Conservation (phyloP, 2,888 invertebrate genomes). For the Argyresthia goedartella region DNA sequence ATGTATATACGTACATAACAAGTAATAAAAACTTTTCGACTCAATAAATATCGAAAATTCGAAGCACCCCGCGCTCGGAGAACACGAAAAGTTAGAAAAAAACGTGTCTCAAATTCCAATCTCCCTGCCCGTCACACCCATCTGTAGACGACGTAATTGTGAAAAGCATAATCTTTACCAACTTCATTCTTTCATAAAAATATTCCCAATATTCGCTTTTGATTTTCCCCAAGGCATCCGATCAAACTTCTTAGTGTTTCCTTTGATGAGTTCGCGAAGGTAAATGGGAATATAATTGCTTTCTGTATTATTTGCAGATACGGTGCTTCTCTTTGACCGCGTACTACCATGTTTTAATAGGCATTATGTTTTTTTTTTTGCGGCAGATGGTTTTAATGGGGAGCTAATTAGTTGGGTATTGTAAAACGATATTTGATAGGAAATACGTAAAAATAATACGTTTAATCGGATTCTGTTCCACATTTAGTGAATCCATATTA, state of each 20-base stretch:
- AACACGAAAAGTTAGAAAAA: not conserved
- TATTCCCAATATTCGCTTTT: conserved; percentile 10
- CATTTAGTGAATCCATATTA: too few relatives aligned
- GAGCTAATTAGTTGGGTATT: too few relatives aligned
- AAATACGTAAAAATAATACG: too few relatives aligned
- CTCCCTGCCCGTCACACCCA: conserved; percentile 37
- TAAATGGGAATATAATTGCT: conserved; percentile 58
- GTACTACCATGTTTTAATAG: not conserved
- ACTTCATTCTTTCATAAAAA: conserved; percentile 16
- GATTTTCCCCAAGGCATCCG: conserved; percentile 32
- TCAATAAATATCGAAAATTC: too few relatives aligned
- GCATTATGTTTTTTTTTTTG: conserved; percentile 1
- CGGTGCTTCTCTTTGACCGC: conserved; percentile 32
- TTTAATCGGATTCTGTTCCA: too few relatives aligned
- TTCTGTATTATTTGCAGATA: conserved; percentile 42
- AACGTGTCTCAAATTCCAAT: conserved; percentile 23
- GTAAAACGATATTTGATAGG: too few relatives aligned
- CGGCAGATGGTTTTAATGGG: conserved; percentile 23
- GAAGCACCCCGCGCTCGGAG: too few relatives aligned
- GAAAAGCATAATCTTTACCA: conserved; percentile 30
- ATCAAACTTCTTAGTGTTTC: conserved; percentile 42
- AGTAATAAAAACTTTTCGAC: too few relatives aligned
- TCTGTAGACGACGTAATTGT: conserved; percentile 54
- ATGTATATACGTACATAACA: too few relatives aligned
- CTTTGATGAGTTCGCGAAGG: conserved; percentile 38